Evolutionary conservation across 2,888 invertebrate genomes (phyloP).

Genomic region (Catocala nupta): DNA sequence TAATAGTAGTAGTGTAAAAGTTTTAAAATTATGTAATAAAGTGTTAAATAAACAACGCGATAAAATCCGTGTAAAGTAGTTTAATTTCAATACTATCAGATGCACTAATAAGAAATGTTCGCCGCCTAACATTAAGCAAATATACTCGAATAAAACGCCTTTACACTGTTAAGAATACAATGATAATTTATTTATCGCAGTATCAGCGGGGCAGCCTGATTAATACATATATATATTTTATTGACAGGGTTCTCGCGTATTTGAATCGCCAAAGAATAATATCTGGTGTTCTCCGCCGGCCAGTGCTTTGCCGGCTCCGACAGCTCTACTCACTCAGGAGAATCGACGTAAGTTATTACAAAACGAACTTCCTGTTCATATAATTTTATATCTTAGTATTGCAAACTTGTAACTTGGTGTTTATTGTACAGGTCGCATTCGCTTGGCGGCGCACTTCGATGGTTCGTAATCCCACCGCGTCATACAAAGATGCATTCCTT

Average conservation of each 20-base stretch:
- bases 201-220: background rate
- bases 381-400: background rate
- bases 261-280: constrained; percentile 78
- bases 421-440: constrained; percentile 73
- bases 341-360: constrained; percentile 70
- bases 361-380: too few species aligned
- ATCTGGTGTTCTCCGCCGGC: constrained; percentile 83
- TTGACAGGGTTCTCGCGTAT: constrained; percentile 80
- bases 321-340: constrained; percentile 74
- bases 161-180: too few species aligned
- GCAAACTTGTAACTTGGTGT: background rate
- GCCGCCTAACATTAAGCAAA: too few species aligned
- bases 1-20: too few species aligned
- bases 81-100: too few species aligned
- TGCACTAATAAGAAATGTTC: too few species aligned
- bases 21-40: too few species aligned
- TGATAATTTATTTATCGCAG: background rate
- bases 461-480: constrained; percentile 73
- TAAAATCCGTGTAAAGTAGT: too few species aligned
- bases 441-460: constrained; percentile 82
- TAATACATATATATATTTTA: background rate
- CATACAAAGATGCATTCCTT: constrained; percentile 74
- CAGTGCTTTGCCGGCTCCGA: constrained; percentile 78
- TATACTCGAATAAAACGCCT: too few species aligned
- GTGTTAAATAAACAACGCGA: too few species aligned